Percentiles rank a stretch among this genome's conserved stretches.
Conservation (phyloP, 2,888 invertebrate genomes). For the Iphiclides podalirius region DNA sequence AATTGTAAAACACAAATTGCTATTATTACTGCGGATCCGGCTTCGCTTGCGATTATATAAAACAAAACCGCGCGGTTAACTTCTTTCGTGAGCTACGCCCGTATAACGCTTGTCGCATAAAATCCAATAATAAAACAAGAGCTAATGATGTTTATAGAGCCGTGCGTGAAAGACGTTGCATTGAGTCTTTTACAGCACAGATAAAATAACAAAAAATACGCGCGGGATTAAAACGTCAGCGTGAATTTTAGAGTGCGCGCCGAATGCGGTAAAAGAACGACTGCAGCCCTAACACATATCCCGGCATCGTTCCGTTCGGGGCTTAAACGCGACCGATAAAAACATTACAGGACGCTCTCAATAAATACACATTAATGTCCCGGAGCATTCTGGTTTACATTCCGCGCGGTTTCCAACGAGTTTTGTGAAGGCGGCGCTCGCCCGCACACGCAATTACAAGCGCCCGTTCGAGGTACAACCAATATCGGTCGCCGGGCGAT, state of each 20-base stretch:
- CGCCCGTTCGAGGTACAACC: slow-evolving; percentile 70
- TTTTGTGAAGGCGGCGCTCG: slow-evolving; percentile 76
- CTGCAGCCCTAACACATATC: slow-evolving; percentile 44
- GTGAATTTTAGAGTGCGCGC: slow-evolving; percentile 37
- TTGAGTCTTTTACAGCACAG: slow-evolving; percentile 34
- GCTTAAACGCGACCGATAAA: slow-evolving; percentile 68
- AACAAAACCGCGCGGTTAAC: neutral
- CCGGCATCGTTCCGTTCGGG: slow-evolving; percentile 51
- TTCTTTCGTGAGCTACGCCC: neutral
- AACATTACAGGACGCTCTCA: slow-evolving; percentile 76
- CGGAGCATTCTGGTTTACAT: slow-evolving; percentile 74
- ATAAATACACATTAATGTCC: slow-evolving; percentile 74
- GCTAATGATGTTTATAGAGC: slow-evolving; percentile 20
- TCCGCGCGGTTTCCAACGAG: slow-evolving; percentile 77
- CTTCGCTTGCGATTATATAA: neutral
- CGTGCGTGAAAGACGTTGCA: slow-evolving; percentile 22
- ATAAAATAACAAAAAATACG: slow-evolving; percentile 39
- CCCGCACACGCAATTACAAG: slow-evolving; percentile 76
- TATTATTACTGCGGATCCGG: slow-evolving; percentile 2
- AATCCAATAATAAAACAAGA: slow-evolving; percentile 18
- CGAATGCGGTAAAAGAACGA: slow-evolving; percentile 39
- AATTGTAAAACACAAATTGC: slow-evolving; percentile 15
- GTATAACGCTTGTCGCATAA: slow-evolving; percentile 9
- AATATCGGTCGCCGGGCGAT: slow-evolving; percentile 66
- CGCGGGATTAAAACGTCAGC: slow-evolving; percentile 39